Evolutionary conservation across 2,797 vertebrate species (phyloP).

Genomic region (Nasua narica): DNA sequence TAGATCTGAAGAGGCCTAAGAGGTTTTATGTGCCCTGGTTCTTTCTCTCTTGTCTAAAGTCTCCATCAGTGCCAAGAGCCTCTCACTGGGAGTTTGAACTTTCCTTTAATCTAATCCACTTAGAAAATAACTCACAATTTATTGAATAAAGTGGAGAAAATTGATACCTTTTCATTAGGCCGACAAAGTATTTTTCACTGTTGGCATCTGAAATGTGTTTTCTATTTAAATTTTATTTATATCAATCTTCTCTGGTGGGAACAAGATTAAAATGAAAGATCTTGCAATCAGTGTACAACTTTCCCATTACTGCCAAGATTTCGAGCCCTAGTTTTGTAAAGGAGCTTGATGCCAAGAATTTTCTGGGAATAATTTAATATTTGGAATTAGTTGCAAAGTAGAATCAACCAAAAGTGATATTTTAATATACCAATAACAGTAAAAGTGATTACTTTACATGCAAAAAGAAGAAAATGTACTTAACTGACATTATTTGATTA

Average conservation of each 20-base stretch:
- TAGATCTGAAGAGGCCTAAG: conserved; percentile 60
- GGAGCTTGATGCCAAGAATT: conserved; percentile 54
- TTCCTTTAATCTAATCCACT: conserved; percentile 87
- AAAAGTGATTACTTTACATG: conserved; percentile 23
- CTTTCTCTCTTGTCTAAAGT: conserved; percentile 71
- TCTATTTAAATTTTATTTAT: conserved; percentile 88
- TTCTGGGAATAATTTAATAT: conserved; percentile 64
- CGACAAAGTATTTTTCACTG: conserved; percentile 85
- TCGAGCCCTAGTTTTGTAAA: conserved; percentile 67
- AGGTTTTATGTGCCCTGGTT: conserved; percentile 59
- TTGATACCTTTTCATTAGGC: conserved; percentile 87
- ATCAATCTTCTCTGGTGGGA: conserved; percentile 81
- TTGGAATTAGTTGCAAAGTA: not conserved
- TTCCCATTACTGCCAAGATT: conserved; percentile 65
- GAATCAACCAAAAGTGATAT: conserved; percentile 52
- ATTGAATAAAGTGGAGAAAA: conserved; percentile 86
- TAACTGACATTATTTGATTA: conserved; percentile 48
- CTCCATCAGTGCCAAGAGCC: conserved; percentile 66
- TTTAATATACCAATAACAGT: conserved; percentile 49
- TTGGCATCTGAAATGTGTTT: conserved; percentile 84
- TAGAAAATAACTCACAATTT: conserved; percentile 85
- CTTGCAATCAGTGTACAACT: conserved; percentile 66
- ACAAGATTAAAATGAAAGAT: conserved; percentile 79
- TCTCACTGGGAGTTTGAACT: conserved; percentile 81
- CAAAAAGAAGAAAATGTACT: not conserved